Evolutionary conservation across 2,797 vertebrate genomes (phyloP).

Genomic region (Aulostomus chinensis): DNA sequence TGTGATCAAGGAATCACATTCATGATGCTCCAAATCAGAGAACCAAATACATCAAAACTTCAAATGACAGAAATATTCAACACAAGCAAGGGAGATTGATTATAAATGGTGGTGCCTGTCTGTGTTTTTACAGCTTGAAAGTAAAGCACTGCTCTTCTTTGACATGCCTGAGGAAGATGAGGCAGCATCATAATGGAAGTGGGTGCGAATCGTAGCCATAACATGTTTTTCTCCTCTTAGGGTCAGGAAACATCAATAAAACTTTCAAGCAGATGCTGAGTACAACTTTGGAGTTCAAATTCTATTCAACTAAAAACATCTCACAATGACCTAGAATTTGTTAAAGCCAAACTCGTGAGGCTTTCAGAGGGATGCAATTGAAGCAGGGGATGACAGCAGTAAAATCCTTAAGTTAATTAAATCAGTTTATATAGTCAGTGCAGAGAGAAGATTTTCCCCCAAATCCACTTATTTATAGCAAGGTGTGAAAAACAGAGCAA

Average conservation of each 20-base stretch:
- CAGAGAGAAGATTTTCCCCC: conserved; percentile 27
- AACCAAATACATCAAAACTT: conserved; percentile 19
- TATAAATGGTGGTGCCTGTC: conserved; percentile 17
- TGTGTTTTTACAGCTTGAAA: conserved; percentile 25
- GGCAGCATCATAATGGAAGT: conserved; percentile 19
- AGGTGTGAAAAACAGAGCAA: conserved; percentile 44
- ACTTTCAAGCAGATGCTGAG: too few species aligned
- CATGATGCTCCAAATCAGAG: conserved; percentile 20
- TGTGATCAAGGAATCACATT: too few species aligned
- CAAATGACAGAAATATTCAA: conserved; percentile 17
- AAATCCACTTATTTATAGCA: conserved; percentile 52
- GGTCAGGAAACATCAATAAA: conserved; percentile 18
- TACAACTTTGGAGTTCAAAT: conserved; percentile 8
- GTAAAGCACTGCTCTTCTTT: conserved; percentile 19
- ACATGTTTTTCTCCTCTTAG: conserved; percentile 5
- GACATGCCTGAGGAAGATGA: conserved; percentile 10
- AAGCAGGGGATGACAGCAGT: conserved; percentile 13
- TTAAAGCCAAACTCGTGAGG: not conserved
- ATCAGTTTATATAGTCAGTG: conserved; percentile 42
- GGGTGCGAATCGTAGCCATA: conserved; percentile 22
- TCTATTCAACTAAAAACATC: conserved; percentile 6
- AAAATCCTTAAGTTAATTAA: conserved; percentile 48
- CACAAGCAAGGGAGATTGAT: too few species aligned
- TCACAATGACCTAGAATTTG: not conserved
- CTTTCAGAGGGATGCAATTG: conserved; percentile 6